Evolutionary conservation across 2,888 invertebrate genomes (phyloP), one percentile per base, ranked within the genome.

Genomic region (Amblyteles armatorius): DNA sequence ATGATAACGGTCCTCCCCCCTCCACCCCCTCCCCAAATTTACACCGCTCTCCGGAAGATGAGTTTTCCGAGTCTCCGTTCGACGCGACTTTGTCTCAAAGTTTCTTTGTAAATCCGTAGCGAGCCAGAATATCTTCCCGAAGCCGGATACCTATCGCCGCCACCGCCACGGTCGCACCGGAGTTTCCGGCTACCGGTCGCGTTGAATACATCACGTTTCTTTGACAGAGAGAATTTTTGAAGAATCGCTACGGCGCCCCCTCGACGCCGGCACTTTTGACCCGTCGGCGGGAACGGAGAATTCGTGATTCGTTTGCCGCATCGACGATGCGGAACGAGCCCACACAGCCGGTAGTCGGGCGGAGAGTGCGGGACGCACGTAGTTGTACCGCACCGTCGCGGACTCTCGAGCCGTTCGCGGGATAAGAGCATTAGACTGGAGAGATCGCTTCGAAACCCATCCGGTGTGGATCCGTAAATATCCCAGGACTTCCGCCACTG

Each of bases 201-300:
- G 7, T 69, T 36, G 33, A 26, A 26, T 83, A 73, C 33, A 74
- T 29, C 36, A 26, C 19, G 29, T 0, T 40, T 67, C 26, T 57
- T 72, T 52, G 79, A 85, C 85, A 85, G 82, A 85, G 85, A 77
- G 85, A 85, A 85, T 85, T 82, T 79, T 82, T 79, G 50, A 85
- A 67, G 40, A 40, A 77, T 76, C 29, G 40, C 72, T 44, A 67
- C 60, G 72, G 67, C 52, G 33, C 19, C 76, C 65, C 71, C 71
- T 50, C 36, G 50, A 52, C 19, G 50, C 60, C 50, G 50, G 55
- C 63, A 67, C 65, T 82, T 63, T 3, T 57, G 11, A 57, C 26
- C 57, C 65, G 44, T 60, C 52, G 40, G 76, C 44, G 55, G 57
- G 63, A 67, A 79, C 26, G 50, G 63, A 76, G 72, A 76, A 77